Base-by-base conservation (phyloP, 2,113 vertebrate species). In the Psophia crepitans region DNA sequence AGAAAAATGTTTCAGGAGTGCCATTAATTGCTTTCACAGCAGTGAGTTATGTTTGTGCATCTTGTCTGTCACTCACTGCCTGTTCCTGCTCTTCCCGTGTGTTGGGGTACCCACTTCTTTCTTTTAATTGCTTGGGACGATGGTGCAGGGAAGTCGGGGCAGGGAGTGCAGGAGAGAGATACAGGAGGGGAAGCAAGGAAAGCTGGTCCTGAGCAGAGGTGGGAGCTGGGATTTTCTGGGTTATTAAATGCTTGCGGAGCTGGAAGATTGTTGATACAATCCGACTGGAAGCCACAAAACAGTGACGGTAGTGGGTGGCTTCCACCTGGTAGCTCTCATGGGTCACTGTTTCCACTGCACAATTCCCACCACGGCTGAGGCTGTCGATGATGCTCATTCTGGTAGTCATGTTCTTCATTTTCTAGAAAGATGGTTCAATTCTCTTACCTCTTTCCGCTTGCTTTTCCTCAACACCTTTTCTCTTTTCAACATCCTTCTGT, bases 21-120 rank as follows among this genome's bases (percentile, higher is more conserved):
- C 51, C 81, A 92, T 96, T 95, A 96, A 93, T 89, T 84, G 83
- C 89, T 94, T 93, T 95, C 85, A 70, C 90, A 95, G 89, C 84
- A 88, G 76, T 77, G 93, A 95, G 74, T 87, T 95, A 19, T 93
- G 91, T 96, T 95, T 93, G 91, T 85, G 89, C 91, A 82, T 95
- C 94, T 77, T 89, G 97, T 95, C 94, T 94, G 94, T 97, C 96
- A 89, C 90, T 93, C 2, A 8, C 43, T 84, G 79, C 79, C 53
- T 88, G 58, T 54, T 69, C 74, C 60, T 69, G 46, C 90, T 83
- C 78, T 58, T 88, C 81, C 46, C 4, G 0, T 27, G 49, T 5
- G 9, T 90, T 79, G 8, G 41, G n/a, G 49, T 64, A 63, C 53
- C 5, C 23, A 5, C 24, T 83, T 48, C 28, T 44, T 51, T 35